Evolutionary conservation across 2,888 invertebrate genomes (phyloP), one percentile per base, ranked within the genome.

Genomic region (Eupelmus urozonus): DNA sequence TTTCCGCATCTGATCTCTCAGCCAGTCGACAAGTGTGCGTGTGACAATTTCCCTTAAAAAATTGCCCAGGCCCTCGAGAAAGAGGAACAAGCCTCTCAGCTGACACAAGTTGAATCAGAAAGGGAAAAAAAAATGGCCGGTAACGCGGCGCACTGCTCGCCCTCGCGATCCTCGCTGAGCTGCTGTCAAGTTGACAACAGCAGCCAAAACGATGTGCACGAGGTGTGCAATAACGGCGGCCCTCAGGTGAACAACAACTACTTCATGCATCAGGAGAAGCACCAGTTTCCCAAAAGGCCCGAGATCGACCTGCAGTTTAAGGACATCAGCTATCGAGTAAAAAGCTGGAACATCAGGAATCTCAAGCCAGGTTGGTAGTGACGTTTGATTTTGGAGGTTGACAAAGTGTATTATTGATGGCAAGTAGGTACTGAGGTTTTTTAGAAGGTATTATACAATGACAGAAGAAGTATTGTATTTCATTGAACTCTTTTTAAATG

Each of bases 241-340:
- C 60, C 1, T 1, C 75, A 85, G 57, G 81, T 84, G 11, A 82
- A 82, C 49, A 86, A 87, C 20, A 85, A 87, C 74, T 88, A 87
- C 60, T 86, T 86, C 49, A 40, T 85, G 27, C 84, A n/a, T n/a
- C 84, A 88, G 76, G 89, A 89, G 76, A 90, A 90, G 42, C 89
- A 90, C 71, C 87, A 88, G 27, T 92, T 93, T 75, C 91, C 92
- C 2, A 90, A 89, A 78, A 92, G 94, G 81, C 92, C 93, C 57
- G 92, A 93, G 13, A 91, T 96, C 75, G 92, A 94, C 82, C 89
- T 96, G 73, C 92, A 93, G 81, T 96, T 96, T 86, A 91, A 91
- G 75, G 91, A 95, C 84, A 91, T 96, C 42, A 92, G 92, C 0
- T 96, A 94, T 85, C 89, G 91, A 4, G 91, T 95, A 42, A 92